Conservation (phyloP, 2,113 vertebrate genomes). For the Lagopus leucura region DNA sequence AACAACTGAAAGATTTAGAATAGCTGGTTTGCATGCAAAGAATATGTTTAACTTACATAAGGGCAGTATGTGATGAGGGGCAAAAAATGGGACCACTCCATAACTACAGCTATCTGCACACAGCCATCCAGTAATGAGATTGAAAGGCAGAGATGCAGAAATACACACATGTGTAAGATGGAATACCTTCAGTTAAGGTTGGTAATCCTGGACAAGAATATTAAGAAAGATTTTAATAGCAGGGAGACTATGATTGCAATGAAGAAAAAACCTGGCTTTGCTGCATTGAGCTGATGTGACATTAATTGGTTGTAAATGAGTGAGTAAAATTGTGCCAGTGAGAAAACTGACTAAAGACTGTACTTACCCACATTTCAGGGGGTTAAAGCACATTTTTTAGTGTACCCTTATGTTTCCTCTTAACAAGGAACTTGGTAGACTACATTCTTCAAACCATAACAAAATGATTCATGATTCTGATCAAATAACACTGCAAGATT, state of each 20-base stretch:
- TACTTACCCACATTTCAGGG: neutral
- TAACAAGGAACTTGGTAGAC: neutral
- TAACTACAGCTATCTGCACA: neutral
- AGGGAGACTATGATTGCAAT: neutral
- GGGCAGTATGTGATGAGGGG: too few species aligned
- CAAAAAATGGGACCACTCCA: neutral
- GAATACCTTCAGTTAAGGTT: neutral
- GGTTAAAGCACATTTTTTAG: neutral
- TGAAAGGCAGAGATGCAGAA: neutral
- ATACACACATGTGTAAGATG: neutral
- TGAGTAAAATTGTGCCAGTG: neutral
- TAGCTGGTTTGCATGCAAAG: neutral
- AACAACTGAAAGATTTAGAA: neutral
- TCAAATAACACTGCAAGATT: neutral
- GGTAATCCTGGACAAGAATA: neutral
- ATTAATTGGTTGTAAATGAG: neutral
- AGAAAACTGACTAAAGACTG: neutral
- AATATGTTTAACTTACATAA: neutral
- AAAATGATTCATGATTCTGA: neutral
- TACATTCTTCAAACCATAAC: neutral
- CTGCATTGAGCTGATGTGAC: neutral
- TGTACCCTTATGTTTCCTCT: neutral
- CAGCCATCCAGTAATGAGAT: accelerated
- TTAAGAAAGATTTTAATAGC: neutral
- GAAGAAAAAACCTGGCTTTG: neutral